Evolutionary conservation across 2,797 vertebrate species (phyloP), one percentile per base, ranked within the genome.

Genomic region (Chelon labrosus): DNA sequence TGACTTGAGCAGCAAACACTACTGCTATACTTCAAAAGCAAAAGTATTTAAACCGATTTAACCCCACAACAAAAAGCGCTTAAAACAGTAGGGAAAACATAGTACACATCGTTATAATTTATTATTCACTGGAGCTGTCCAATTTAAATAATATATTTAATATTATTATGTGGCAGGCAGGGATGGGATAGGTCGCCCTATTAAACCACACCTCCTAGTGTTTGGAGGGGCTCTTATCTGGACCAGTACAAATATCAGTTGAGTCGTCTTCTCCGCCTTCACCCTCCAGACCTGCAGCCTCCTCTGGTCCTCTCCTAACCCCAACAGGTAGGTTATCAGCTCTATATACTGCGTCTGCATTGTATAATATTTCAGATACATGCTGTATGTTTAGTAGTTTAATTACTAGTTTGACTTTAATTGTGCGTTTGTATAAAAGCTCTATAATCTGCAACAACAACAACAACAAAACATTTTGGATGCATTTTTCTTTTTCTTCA

Each of bases 161-260:
- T 31, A 3, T 61, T 19, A 42, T 64, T 19, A 42, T 50, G 3
- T 10, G 25, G 12, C 42, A 68, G 56, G 38, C 42, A 35, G 55
- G 37, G 57, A 58, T 59, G n/a, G 73, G 73, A 80, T 77, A 66
- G 77, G 84, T 31, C 49, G 47, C 11, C 5, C 13, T 10, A n/a
- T 69, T 38, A 79, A 72, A 79, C 91, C 89, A 85, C 90, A 37
- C 91, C 91, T 73, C 85, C 85, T 79, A 53, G 4, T 57, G 35
- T 56, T 25, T 65, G 31, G 49, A 37, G 55, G 7, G 61, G 19
- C 9, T 77, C 54, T 52, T 17, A 44, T 49, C 9, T 27, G 19
- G 50, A 72, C n/a, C 70, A 66, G 44, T 71, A 80, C 76, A 88
- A 82, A 83, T 85, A 86, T 35, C 31, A 35, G 39, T 19, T 17